Evolutionary conservation across 2,888 invertebrate species (phyloP).

Genomic region (Eristalis arbustorum): DNA sequence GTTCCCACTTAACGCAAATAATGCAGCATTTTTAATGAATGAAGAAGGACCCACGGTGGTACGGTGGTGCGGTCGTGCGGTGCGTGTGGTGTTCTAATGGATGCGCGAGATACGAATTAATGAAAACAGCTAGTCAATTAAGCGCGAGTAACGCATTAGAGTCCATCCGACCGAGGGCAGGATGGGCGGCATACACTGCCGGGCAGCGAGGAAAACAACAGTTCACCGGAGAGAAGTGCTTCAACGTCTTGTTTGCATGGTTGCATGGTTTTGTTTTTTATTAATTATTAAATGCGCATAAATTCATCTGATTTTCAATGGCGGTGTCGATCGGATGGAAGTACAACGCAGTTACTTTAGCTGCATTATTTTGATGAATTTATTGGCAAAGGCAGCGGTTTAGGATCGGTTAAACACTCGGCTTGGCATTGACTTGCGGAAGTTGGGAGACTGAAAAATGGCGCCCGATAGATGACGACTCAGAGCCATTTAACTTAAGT

Average conservation of each 20-base stretch:
- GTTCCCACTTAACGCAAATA: slow-evolving; percentile 54
- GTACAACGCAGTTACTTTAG: background rate
- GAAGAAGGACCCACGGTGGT: slow-evolving; percentile 36
- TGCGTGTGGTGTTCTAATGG: slow-evolving; percentile 29
- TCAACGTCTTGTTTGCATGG: background rate
- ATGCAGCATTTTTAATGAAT: slow-evolving; percentile 27
- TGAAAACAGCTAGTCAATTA: slow-evolving; percentile 39
- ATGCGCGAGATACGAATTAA: slow-evolving; percentile 23
- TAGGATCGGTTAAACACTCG: background rate
- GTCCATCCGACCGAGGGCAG: background rate
- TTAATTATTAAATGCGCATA: background rate
- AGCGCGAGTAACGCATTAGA: slow-evolving; percentile 1
- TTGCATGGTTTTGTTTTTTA: background rate
- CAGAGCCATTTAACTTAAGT: background rate
- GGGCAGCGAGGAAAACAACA: background rate
- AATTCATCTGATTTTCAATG: background rate
- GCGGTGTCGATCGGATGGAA: background rate
- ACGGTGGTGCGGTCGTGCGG: slow-evolving; percentile 3
- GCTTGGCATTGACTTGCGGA: background rate
- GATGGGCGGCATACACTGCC: background rate
- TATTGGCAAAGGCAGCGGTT: background rate
- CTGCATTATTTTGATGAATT: background rate
- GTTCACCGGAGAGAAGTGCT: background rate
- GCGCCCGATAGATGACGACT: background rate
- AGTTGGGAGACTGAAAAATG: background rate